Evolutionary conservation across 2,797 vertebrate genomes (phyloP).

Genomic region (Falco columbarius): DNA sequence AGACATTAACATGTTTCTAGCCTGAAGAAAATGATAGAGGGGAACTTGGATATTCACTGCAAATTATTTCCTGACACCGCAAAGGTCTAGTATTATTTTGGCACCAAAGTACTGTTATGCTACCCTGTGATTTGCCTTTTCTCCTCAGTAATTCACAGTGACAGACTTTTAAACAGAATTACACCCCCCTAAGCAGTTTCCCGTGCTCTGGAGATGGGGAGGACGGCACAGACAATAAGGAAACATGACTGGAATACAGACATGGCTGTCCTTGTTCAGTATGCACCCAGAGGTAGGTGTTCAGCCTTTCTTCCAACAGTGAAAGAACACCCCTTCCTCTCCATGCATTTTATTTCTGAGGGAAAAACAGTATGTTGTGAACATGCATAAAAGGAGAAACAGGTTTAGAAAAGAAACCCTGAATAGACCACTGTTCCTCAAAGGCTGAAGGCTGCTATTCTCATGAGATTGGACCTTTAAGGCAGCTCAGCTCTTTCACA

Average conservation of each 20-base stretch:
- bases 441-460: background rate
- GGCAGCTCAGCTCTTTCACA: slow-evolving; percentile 10
- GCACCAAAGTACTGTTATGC: background rate
- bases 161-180: slow-evolving; percentile 67
- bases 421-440: background rate
- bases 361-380: background rate
- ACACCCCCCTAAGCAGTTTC: slow-evolving; percentile 30
- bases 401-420: background rate
- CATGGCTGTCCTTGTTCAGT: background rate
- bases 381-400: background rate
- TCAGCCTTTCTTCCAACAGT: background rate
- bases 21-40: slow-evolving; percentile 13
- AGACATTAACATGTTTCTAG: slow-evolving; percentile 26
- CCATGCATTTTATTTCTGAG: background rate
- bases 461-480: background rate
- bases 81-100: slow-evolving; percentile 28
- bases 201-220: background rate
- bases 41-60: slow-evolving; percentile 11
- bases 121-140: slow-evolving; percentile 30
- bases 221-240: background rate
- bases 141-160: slow-evolving; percentile 24
- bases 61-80: slow-evolving; percentile 27
- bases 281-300: background rate
- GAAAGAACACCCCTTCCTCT: background rate
- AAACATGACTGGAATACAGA: slow-evolving; percentile 57